A percentile compares a stretch with the other conserved stretches of the same genome.
phyloP scores from a whole-genome alignment of 2,113 vertebrate species.

The Salvelinus fontinalis region DNA sequence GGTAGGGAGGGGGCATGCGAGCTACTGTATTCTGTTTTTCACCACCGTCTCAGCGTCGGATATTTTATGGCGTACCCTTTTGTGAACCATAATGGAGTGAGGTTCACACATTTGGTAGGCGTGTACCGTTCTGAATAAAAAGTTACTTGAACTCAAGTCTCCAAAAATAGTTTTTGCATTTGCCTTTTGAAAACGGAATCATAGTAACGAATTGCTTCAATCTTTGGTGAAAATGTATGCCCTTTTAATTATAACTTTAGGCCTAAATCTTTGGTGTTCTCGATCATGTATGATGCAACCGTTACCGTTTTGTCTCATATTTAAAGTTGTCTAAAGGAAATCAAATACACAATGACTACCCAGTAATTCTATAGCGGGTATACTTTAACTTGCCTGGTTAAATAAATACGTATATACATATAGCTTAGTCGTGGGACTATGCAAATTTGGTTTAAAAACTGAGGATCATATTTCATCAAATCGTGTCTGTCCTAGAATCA shows the following conservation, averaged over 20 bases:
- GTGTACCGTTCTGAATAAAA: constrained; percentile 41
- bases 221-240: not conserved
- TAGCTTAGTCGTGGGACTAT: too few relatives aligned
- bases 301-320: too few relatives aligned
- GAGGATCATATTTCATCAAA: too few relatives aligned
- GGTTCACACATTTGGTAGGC: constrained; percentile 64
- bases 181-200: constrained; percentile 64
- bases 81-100: constrained; percentile 54
- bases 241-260: not conserved
- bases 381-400: too few relatives aligned
- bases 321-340: too few relatives aligned
- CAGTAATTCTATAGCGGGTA: too few relatives aligned
- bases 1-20: constrained; percentile 38
- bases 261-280: too few relatives aligned
- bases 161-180: constrained; percentile 50
- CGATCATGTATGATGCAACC: too few relatives aligned
- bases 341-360: too few relatives aligned
- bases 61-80: constrained; percentile 59
- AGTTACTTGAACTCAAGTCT: constrained; percentile 46
- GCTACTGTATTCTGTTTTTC: constrained; percentile 60
- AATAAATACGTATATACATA: too few relatives aligned
- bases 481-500: too few relatives aligned
- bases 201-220: constrained; percentile 45
- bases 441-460: too few relatives aligned
- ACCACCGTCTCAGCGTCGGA: constrained; percentile 51